Evolutionary conservation across 2,888 invertebrate species (phyloP).

Genomic region (Serrognathus titanus): DNA sequence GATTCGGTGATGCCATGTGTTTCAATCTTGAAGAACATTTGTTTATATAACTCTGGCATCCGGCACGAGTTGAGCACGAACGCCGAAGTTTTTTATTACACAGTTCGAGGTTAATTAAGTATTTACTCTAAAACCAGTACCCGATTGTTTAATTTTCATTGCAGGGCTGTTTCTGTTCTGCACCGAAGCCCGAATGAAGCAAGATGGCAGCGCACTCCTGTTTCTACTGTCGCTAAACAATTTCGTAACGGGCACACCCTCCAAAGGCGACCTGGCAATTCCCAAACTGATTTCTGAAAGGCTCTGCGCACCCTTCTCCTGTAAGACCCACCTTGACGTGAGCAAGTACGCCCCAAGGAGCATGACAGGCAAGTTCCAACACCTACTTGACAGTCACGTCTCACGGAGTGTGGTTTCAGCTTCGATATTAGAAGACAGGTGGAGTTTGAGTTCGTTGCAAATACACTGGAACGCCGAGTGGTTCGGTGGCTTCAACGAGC

Average conservation of each 20-base stretch:
- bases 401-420: slow-evolving; percentile 21
- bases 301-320: slow-evolving; percentile 51
- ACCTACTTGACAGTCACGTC: not conserved
- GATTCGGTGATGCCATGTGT: slow-evolving; percentile 53
- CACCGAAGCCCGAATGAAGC: slow-evolving; percentile 52
- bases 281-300: slow-evolving; percentile 48
- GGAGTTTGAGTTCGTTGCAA: slow-evolving; percentile 43
- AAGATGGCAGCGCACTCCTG: slow-evolving; percentile 52
- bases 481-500: slow-evolving; percentile 43
- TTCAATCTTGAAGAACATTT: slow-evolving; percentile 50
- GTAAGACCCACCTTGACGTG: slow-evolving; percentile 50
- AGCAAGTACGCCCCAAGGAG: slow-evolving; percentile 43
- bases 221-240: slow-evolving; percentile 52
- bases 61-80: slow-evolving; percentile 56
- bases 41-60: slow-evolving; percentile 55
- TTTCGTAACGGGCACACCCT: slow-evolving; percentile 43
- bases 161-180: slow-evolving; percentile 55
- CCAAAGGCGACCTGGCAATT: slow-evolving; percentile 47
- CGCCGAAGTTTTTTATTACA: slow-evolving; percentile 47
- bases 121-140: not conserved
- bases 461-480: slow-evolving; percentile 49
- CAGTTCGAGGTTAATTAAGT: slow-evolving; percentile 48
- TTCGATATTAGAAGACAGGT: slow-evolving; percentile 36
- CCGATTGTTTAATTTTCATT: slow-evolving; percentile 23
- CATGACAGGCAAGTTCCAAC: slow-evolving; percentile 30